Evolutionary conservation across 2,797 vertebrate genomes (phyloP), one percentile per base, ranked within the genome.

Genomic region (Alosa sapidissima): DNA sequence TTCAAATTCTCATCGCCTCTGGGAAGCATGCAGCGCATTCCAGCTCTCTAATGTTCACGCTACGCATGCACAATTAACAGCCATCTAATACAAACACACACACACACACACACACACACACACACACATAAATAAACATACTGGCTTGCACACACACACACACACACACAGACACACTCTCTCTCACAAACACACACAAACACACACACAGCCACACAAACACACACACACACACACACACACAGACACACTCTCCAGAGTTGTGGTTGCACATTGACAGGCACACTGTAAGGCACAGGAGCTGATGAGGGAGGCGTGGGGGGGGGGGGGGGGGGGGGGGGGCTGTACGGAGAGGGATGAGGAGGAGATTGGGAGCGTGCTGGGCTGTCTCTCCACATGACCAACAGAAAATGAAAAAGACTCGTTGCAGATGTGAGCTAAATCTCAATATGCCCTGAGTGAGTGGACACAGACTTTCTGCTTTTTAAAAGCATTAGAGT

Each of bases 301-400:
- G 72, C 7, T 78, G 0, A 78, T 45, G 1, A 21, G 14, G 41
- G 72, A 21, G 36, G 13, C 16, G 16, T 21, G 72, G 78, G 72
- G 1, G 54, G 49, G 72, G 1, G 49, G 33, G 16, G n/a, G n/a
- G n/a, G n/a, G n/a, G 36, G 1, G 54, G 49, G 72, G 1, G 49
- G 33, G 16, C 81, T 81, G 81, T 89, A 81, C 84, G 84, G 55
- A 84, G 41, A 19, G 41, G 58, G 85, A 82, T 5, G 88, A 85
- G 86, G 87, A 82, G 78, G 85, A 55, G 45, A 49, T 5, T 0
- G 51, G 28, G 24, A 82, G 83, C 86, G 88, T 85, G 84, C 91
- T 92, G 90, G 89, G 87, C 24, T 5, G 47, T 41, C 60, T 78
- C 36, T 47, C 19, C 36, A 47, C 41, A 78, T 16, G 11, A 36